Evolutionary conservation across 2,797 vertebrate genomes (phyloP).

Genomic region (Anolis apletophallus): DNA sequence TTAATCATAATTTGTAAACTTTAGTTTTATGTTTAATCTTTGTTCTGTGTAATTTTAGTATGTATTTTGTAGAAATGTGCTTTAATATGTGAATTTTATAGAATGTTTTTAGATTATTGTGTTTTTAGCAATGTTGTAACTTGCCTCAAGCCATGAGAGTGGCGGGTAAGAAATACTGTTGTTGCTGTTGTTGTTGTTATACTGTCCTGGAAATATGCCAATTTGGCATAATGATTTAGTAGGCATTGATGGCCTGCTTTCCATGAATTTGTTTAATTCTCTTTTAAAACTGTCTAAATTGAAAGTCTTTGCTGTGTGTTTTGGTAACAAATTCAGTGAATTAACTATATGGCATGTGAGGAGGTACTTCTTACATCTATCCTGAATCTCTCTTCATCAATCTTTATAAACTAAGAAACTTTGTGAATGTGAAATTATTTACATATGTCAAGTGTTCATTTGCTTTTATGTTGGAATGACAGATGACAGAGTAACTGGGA

Average conservation of each 20-base stretch:
- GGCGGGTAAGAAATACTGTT: too few relatives aligned
- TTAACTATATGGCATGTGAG: neutral
- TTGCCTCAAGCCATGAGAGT: too few relatives aligned
- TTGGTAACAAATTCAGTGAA: neutral
- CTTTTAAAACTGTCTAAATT: neutral
- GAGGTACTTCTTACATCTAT: neutral
- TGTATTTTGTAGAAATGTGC: too few relatives aligned
- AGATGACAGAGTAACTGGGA: neutral
- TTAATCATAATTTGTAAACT: too few relatives aligned
- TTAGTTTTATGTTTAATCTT: too few relatives aligned
- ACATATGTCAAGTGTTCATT: neutral
- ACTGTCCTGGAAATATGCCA: neutral
- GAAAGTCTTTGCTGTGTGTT: neutral
- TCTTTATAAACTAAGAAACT: neutral
- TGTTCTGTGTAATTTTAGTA: too few relatives aligned
- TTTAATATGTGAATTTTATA: too few relatives aligned
- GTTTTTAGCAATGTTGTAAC: too few relatives aligned
- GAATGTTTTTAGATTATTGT: too few relatives aligned
- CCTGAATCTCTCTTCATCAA: neutral
- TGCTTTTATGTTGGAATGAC: neutral
- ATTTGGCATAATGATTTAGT: neutral
- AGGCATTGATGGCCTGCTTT: neutral
- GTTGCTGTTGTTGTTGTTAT: too few relatives aligned
- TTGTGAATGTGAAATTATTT: neutral
- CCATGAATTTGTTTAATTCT: neutral